Evolutionary conservation across 2,797 vertebrate species (phyloP), one percentile per base, ranked within the genome.

Genomic region (Sphenopsis melanotis): DNA sequence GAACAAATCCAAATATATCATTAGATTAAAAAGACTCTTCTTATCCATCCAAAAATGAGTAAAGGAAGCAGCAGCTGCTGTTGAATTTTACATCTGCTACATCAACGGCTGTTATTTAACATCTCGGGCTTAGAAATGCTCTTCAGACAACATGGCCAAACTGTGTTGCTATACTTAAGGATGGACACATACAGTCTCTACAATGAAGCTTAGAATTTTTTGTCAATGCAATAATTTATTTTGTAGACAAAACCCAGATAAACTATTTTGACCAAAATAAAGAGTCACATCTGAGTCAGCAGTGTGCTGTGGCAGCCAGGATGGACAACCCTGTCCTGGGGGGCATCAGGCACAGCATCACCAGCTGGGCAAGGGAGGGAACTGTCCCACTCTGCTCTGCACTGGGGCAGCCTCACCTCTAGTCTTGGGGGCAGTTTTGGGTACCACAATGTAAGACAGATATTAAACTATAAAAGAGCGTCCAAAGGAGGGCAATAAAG

Each of bases 321-420:
- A 56, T 11, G 17, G 14, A 2, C 29, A 63, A 9, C 2, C 2
- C 0, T 37, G n/a, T 44, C 50, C 24, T 34, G 27, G 9, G 12
- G 15, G 0, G 30, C 27, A 42, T 42, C 42, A 89, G 42, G 11
- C 36, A 15, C 5, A 55, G 41, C 55, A 75, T 37, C 1, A 0
- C 10, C 30, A 68, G 41, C 55, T 0, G 0, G 27, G 16, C 15
- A 7, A 68, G 26, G 41, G 41, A 68, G 7, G 15, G 10, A 19
- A 49, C 6, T 69, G 32, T 37, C 78, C 41, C 0, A 0, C 18
- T n/a, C 26, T 61, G 49, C 32, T 61, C 49, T 49, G 49, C 2
- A 1, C 32, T 55, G 41, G 27, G 9, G 11, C 1, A 0, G 53
- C 30, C 47, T 61, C 47, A 55, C 7, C 55, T 75, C 2, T 0